Base-by-base conservation (phyloP, 2,888 invertebrate species). In the Schrankia costaestrigalis region DNA sequence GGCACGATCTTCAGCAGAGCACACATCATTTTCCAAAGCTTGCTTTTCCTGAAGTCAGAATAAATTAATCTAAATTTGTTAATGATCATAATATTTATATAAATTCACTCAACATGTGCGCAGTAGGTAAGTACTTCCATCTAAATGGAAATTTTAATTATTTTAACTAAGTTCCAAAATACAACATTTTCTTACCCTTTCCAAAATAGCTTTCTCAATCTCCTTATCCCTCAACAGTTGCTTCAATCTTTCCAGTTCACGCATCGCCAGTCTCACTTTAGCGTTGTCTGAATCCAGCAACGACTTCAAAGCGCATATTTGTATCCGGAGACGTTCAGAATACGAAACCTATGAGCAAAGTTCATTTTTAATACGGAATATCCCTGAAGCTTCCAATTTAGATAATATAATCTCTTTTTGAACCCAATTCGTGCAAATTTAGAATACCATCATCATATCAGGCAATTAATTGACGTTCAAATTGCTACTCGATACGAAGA, bases 241-340 rank as follows among this genome's bases (percentile, higher is more conserved):
- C 59, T 87, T 90, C 11, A 84, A 74, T 2, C 85, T 71, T 37
- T 90, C 89, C 33, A 86, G 67, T 51, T 90, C 90, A 1, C 58
- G 53, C 57, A 82, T 85, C 18, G 90, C 78, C 40, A 80, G 72
- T 3, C 81, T 75, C 8, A 90, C 85, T 41, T 90, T 89, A 3
- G 64, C 71, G 54, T 90, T 90, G 71, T 91, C 92, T 0, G 90
- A 85, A 46, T 90, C 89, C 52, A 91, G 71, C 26, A 92, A 73
- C 1, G 89, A 79, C 46, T 91, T 89, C 22, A 92, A 70, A 2
- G 91, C 86, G 11, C 83, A 78, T 41, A 91, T 89, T 65, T 92
- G 91, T 12, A 91, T 72, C 26, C 90, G 90, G 2, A 87, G 75
- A 0, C 83, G 74, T 51, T 90, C 89, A 1, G 83, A 81, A 44